phyloP scores from a whole-genome alignment of 2,797 vertebrate species.

The Petrocephalus sullivani region DNA sequence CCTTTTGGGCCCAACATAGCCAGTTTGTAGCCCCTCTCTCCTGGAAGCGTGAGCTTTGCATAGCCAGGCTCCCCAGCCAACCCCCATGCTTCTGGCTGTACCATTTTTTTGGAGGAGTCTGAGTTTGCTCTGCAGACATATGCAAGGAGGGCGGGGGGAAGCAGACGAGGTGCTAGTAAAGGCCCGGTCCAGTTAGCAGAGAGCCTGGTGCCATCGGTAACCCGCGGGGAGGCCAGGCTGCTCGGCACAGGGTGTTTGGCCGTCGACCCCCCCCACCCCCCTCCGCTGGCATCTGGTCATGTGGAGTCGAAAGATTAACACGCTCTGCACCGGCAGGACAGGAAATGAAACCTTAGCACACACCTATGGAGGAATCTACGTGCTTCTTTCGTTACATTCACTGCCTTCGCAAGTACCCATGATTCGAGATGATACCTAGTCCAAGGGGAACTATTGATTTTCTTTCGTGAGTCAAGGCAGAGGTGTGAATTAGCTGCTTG shows the following conservation, averaged over 20 bases:
- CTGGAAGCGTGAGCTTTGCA: neutral
- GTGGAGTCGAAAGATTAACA: constrained; percentile 34
- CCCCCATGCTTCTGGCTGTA: neutral
- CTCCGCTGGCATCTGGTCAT: constrained; percentile 38
- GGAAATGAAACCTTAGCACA: neutral
- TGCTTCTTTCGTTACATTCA: neutral
- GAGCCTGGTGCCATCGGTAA: constrained; percentile 37
- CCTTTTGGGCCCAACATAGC: neutral
- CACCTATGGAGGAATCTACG: neutral
- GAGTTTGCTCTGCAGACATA: neutral
- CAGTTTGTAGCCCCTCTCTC: neutral
- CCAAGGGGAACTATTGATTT: neutral
- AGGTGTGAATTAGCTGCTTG: neutral
- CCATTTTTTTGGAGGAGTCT: neutral
- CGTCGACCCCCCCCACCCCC: constrained; percentile 25
- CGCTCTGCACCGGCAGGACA: neutral
- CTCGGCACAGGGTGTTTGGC: constrained; percentile 22
- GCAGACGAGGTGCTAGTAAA: constrained; percentile 33
- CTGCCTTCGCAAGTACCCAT: neutral
- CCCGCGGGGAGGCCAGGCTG: constrained; percentile 39
- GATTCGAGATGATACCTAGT: neutral
- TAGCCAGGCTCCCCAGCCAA: neutral
- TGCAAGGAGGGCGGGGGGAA: constrained; percentile 33
- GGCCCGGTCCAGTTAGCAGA: constrained; percentile 13
- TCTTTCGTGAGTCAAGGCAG: neutral